Conservation (phyloP, 2,797 vertebrate species). For the Taenioides sp. region DNA sequence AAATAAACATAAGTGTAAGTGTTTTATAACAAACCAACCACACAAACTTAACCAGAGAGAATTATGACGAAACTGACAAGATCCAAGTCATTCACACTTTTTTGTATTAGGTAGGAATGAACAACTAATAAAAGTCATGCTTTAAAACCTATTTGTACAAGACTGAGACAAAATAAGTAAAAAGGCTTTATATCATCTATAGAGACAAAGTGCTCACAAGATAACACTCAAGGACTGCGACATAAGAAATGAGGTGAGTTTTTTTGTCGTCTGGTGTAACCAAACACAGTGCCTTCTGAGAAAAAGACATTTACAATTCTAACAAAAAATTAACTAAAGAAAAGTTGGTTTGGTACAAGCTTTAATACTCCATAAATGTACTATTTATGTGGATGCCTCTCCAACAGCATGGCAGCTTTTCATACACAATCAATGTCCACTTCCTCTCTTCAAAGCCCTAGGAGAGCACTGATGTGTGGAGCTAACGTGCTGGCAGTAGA, state of each 20-base stretch:
- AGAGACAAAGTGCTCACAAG: neutral
- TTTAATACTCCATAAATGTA: neutral
- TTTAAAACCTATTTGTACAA: neutral
- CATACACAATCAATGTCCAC: slow-evolving; percentile 45
- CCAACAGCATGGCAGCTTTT: slow-evolving; percentile 30
- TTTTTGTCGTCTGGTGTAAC: neutral
- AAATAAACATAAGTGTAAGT: neutral
- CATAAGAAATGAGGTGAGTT: neutral
- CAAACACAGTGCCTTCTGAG: neutral
- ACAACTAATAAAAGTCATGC: neutral
- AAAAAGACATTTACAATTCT: neutral
- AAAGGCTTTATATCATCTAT: neutral
- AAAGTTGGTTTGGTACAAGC: neutral
- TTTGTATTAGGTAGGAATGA: too few species aligned
- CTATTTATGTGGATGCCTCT: slow-evolving; percentile 23
- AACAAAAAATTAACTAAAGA: neutral
- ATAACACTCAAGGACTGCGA: neutral
- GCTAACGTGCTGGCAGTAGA: slow-evolving; percentile 28
- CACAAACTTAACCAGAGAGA: too few species aligned
- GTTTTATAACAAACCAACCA: too few species aligned
- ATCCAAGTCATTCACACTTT: too few species aligned
- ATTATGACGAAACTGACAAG: too few species aligned
- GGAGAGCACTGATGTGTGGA: slow-evolving; percentile 27
- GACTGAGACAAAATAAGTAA: neutral
- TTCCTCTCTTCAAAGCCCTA: slow-evolving; percentile 35